These are phyloP conservation scores for Spea bombifrons DNA, from an alignment of 2,113 vertebrate genomes.

Conservation along the genomic window DNA sequence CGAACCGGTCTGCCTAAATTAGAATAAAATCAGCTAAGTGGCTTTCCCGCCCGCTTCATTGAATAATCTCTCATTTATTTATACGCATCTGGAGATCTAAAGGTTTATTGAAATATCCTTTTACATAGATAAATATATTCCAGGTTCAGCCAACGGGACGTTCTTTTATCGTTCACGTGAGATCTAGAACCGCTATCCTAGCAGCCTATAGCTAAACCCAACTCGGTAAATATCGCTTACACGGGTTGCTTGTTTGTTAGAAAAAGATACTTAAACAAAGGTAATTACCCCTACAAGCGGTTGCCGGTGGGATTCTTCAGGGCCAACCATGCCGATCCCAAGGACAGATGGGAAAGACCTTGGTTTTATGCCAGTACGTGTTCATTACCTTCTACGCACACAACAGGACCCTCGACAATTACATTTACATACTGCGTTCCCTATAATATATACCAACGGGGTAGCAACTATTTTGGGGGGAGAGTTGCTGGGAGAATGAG, in stretches of 20 bases:
- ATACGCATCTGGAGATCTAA: no score
- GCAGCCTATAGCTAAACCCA: not conserved
- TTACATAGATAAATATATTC: no score
- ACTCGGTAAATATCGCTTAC: not conserved
- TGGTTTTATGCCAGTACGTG: constrained; percentile 9
- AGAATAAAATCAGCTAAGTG: no score
- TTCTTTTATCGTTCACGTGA: no score
- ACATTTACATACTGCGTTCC: constrained; percentile 21
- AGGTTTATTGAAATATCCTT: no score
- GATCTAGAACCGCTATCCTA: no score
- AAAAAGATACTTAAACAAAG: not conserved
- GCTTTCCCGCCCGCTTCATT: no score
- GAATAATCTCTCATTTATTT: no score
- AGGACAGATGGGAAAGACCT: constrained; percentile 33
- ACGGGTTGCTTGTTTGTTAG: not conserved
- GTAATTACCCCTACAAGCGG: constrained; percentile 1
- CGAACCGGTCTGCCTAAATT: no score
- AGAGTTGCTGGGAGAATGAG: constrained; percentile 1
- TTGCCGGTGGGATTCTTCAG: not conserved
- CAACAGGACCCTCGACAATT: not conserved
- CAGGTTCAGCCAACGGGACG: no score
- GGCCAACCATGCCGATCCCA: constrained; percentile 15
- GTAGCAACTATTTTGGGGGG: constrained; percentile 28
- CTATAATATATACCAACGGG: constrained; percentile 22
- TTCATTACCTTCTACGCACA: not conserved